phyloP scores from a whole-genome alignment of 2,888 invertebrate species.

The Chrysodeixis includens region DNA sequence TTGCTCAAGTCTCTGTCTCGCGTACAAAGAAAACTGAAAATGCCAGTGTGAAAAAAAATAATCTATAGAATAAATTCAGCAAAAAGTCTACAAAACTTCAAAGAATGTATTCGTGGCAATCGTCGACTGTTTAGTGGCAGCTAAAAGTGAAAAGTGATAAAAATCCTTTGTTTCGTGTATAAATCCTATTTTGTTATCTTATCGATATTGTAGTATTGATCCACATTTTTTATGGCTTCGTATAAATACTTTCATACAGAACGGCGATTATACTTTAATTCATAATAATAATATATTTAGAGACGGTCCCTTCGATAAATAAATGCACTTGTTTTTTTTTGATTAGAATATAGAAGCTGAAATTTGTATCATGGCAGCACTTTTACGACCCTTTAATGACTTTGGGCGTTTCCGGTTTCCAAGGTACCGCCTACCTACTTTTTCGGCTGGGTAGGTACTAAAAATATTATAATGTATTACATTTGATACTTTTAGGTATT shows the following conservation, averaged over 20 bases:
- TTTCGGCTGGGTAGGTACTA: too few relatives aligned
- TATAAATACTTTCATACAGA: neutral
- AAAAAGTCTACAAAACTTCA: neutral
- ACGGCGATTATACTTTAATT: neutral
- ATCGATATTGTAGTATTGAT: neutral
- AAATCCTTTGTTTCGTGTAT: neutral
- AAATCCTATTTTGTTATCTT: neutral
- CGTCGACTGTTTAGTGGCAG: neutral
- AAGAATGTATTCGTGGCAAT: neutral
- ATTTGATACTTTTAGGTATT: too few relatives aligned
- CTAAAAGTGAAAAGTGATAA: neutral
- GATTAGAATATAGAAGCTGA: too few relatives aligned
- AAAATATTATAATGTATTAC: too few relatives aligned
- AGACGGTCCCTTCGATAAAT: too few relatives aligned
- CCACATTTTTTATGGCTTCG: neutral
- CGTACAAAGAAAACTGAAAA: constrained; percentile 51
- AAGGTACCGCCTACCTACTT: neutral
- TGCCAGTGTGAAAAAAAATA: constrained; percentile 73
- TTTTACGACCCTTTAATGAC: neutral
- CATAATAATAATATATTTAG: too few relatives aligned
- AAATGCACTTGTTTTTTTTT: too few relatives aligned
- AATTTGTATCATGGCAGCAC: constrained; percentile 19
- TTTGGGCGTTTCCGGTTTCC: constrained; percentile 25
- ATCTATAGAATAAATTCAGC: neutral
- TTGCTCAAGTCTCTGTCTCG: constrained; percentile 41